These are phyloP conservation scores for Atta texana DNA, from an alignment of 1,140 invertebrate genomes.

Conservation along the genomic window DNA sequence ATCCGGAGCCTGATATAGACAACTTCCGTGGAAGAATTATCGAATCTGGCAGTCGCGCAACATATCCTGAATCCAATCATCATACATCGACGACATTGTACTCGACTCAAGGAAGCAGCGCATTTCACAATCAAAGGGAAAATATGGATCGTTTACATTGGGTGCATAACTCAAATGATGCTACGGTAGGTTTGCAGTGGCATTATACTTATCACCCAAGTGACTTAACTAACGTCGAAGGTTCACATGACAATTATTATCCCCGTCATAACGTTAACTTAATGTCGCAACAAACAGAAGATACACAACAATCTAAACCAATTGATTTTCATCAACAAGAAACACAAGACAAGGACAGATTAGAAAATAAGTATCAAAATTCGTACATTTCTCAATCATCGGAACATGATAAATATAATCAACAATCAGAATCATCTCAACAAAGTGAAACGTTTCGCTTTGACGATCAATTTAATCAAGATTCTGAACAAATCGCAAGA, in stretches of 20 bases:
- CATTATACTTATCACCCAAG: constrained; percentile 73
- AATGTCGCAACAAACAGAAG: constrained; percentile 27
- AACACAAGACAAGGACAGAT: constrained; percentile 19
- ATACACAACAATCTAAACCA: constrained; percentile 1
- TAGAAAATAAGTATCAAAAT: neutral
- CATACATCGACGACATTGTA: neutral
- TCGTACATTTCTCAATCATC: constrained; percentile 2
- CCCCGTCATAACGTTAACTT: constrained; percentile 42
- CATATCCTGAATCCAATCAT: constrained; percentile 4
- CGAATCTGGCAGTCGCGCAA: neutral
- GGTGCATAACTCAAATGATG: constrained; percentile 71
- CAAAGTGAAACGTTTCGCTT: constrained; percentile 17
- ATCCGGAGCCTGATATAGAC: neutral
- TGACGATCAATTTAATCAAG: constrained; percentile 23
- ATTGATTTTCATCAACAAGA: constrained; percentile 33
- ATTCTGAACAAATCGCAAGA: neutral
- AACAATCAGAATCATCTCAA: constrained; percentile 44
- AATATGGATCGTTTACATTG: constrained; percentile 55
- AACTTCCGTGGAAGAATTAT: neutral
- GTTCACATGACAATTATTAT: constrained; percentile 34
- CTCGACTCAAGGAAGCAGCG: constrained; percentile 19
- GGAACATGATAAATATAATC: neutral
- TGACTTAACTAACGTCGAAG: constrained; percentile 63
- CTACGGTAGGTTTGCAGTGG: constrained; percentile 72
- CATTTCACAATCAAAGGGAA: constrained; percentile 38